A percentile compares a stretch with the other conserved stretches of the same genome.
Conservation (phyloP, 2,797 vertebrate species). For the Tarsius wallacei region DNA sequence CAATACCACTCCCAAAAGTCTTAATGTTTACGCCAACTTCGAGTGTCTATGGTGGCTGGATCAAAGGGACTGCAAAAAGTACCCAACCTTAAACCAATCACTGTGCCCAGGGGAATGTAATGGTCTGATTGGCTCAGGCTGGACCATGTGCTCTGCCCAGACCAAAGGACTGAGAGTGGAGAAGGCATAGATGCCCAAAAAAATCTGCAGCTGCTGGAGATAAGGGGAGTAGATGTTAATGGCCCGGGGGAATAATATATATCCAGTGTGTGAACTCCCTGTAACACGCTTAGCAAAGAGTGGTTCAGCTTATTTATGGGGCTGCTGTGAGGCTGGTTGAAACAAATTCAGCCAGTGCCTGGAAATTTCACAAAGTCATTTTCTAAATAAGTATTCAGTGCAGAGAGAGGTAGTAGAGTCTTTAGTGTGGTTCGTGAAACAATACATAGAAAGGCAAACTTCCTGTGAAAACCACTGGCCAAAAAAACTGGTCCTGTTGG, state of each 20-base stretch:
- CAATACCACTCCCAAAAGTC: not conserved
- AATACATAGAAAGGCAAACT: not conserved
- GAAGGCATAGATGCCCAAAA: not conserved
- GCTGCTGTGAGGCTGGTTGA: not conserved
- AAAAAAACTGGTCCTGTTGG: not conserved
- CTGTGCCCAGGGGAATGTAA: not conserved
- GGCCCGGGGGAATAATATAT: not conserved
- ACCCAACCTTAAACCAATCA: not conserved
- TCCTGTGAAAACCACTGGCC: not conserved
- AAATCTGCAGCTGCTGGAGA: not conserved
- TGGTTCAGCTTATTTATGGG: not conserved
- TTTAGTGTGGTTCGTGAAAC: not conserved
- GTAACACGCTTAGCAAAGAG: not conserved
- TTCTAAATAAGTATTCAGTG: not conserved
- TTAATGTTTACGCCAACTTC: not conserved
- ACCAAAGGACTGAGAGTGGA: not conserved
- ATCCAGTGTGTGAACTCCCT: not conserved
- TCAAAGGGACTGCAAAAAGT: not conserved
- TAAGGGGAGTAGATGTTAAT: not conserved
- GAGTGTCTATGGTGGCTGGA: not conserved
- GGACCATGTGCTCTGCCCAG: not conserved
- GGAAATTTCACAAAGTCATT: not conserved
- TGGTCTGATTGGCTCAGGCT: not conserved
- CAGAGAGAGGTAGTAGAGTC: not conserved
- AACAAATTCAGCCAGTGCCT: not conserved